Conservation (phyloP, 2,113 vertebrate genomes). For the Lonchura striata region DNA sequence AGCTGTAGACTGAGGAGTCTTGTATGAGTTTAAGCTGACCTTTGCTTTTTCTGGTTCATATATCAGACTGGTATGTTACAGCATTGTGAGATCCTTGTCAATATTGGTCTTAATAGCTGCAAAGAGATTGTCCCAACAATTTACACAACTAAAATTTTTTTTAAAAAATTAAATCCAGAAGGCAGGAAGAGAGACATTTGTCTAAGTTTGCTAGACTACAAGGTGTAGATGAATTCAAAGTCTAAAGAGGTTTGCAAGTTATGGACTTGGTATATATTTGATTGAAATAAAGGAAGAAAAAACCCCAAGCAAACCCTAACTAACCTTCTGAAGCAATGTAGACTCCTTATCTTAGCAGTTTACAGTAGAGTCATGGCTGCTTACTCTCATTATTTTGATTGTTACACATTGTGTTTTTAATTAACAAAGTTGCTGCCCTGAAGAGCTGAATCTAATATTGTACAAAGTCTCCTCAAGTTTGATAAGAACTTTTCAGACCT, state of each 20-base stretch:
- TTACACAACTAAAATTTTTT: neutral
- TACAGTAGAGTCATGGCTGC: neutral
- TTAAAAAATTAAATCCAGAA: neutral
- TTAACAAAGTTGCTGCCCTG: neutral
- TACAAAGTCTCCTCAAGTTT: neutral
- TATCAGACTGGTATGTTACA: neutral
- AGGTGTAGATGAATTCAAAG: neutral
- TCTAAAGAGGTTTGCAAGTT: neutral
- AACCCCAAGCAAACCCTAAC: neutral
- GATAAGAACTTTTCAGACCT: neutral
- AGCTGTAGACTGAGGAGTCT: neutral
- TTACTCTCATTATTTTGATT: neutral
- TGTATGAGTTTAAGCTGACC: neutral
- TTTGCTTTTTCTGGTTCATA: fast-evolving
- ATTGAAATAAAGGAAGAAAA: neutral
- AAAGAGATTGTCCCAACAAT: neutral
- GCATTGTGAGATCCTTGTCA: neutral
- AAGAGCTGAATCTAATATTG: neutral
- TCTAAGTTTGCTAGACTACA: neutral
- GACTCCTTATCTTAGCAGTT: neutral
- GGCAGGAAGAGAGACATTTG: neutral
- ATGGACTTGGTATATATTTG: neutral
- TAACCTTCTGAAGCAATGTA: neutral
- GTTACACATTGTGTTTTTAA: neutral
- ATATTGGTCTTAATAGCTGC: neutral